Evolutionary conservation across 2,888 invertebrate genomes (phyloP).

Genomic region (Eristalinus sepulchralis): DNA sequence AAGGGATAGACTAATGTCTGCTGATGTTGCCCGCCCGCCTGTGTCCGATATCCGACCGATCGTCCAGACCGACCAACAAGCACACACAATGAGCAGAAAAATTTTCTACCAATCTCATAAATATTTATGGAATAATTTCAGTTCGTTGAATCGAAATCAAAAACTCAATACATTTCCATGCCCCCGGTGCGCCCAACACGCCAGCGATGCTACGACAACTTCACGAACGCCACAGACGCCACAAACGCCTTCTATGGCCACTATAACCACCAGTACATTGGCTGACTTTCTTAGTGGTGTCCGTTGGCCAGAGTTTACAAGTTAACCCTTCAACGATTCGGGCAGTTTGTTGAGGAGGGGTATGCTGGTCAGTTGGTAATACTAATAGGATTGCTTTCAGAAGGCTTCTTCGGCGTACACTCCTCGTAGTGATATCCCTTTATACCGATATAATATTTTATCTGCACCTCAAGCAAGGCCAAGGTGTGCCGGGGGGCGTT

Average conservation of each 20-base stretch:
- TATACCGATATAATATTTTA: slow-evolving; percentile 63
- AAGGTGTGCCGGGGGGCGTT: neutral
- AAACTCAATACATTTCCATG: slow-evolving; percentile 48
- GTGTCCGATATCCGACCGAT: slow-evolving; percentile 39
- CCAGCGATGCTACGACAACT: too few relatives aligned
- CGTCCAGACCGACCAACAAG: slow-evolving; percentile 24
- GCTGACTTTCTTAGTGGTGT: slow-evolving; percentile 56
- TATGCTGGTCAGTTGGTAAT: neutral
- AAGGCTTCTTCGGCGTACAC: slow-evolving; percentile 3
- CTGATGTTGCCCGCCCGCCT: neutral
- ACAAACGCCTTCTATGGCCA: too few relatives aligned
- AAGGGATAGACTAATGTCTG: slow-evolving; percentile 32
- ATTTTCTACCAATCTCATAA: slow-evolving; percentile 65
- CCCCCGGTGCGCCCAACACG: neutral
- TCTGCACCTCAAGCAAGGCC: slow-evolving; percentile 54
- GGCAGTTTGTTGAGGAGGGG: neutral
- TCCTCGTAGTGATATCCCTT: slow-evolving; percentile 40
- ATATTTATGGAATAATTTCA: slow-evolving; percentile 72
- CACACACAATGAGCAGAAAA: slow-evolving; percentile 59
- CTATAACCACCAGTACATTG: slow-evolving; percentile 13
- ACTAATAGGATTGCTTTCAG: slow-evolving; percentile 51
- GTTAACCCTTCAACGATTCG: slow-evolving; percentile 47
- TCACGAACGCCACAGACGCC: too few relatives aligned
- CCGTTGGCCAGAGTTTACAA: slow-evolving; percentile 42
- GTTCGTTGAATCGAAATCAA: slow-evolving; percentile 71